Base-by-base conservation (phyloP, 1,140 invertebrate genomes). In the Aphelinus certus region DNA sequence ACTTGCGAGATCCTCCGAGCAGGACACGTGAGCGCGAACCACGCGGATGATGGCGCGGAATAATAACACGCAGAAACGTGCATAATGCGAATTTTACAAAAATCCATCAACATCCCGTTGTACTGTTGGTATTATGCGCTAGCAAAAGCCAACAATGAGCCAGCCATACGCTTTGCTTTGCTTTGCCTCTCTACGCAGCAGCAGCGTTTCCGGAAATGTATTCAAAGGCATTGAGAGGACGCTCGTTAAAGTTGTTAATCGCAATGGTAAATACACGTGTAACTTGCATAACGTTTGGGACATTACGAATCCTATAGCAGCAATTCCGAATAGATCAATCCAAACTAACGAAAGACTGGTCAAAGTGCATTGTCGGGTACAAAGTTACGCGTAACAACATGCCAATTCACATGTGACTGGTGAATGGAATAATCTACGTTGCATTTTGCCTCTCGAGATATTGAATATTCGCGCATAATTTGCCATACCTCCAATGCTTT, bases 171-270 rank as follows among this genome's bases (percentile, higher is more conserved):
- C 1, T 9, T 55, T 3, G 7, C 10, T 7, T 63, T 26, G 26
- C 26, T 26, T 26, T 26, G 26, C 26, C n/a, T 1, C 7, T 9
- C 0, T 46, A 7, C 2, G 42, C 3, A 26, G 7, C n/a, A 53
- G n/a, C 7, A n/a, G n/a, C 49, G 49, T 9, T 62, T 70, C 48
- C 1, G 7, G 26, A 49, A 61, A 61, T 70, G 3, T 70, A 62
- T 10, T 48, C 46, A 55, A 42, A 49, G 42, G 49, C 43, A 42
- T 2, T 26, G 55, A 63, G 56, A 43, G 51, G 43, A 63, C 3
- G 26, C 43, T 55, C 43, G 60, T 63, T 71, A 71, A 71, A 47
- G 51, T 66, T 56, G 26, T 71, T 62, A 62, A 71, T 51, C 53
- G 55, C 47, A 3, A 42, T n/a, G 0, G 47, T 7, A 2, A 49